Conservation (phyloP, 2,797 vertebrate species). For the Mionectes olivaceus region DNA sequence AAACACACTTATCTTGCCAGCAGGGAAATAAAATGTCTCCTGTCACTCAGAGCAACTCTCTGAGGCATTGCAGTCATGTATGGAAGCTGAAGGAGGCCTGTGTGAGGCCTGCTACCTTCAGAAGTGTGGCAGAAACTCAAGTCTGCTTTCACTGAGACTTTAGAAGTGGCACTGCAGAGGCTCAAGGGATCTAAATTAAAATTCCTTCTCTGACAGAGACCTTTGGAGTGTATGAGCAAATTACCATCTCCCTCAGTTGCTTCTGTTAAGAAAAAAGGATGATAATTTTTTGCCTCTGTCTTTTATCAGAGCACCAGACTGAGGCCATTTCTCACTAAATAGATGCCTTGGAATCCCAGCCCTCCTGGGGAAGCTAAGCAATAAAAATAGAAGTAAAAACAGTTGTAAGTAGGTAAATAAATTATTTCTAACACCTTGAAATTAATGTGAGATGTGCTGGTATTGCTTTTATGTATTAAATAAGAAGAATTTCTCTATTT, state of each 20-base stretch:
- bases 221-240: constrained; percentile 17
- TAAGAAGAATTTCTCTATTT: not conserved
- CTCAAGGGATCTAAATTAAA: constrained; percentile 37
- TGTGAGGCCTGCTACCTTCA: not conserved
- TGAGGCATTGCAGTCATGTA: not conserved
- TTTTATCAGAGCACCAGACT: not conserved
- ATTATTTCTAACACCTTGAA: not conserved
- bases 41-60: constrained; percentile 14
- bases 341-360: not conserved
- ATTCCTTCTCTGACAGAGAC: constrained; percentile 20
- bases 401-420: not conserved
- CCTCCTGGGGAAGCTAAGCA: not conserved
- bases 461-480: not conserved
- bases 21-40: not conserved
- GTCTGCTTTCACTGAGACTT: constrained; percentile 12
- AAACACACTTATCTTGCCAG: constrained; percentile 29
- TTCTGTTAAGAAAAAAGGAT: not conserved
- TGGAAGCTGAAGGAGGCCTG: not conserved
- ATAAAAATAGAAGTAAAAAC: not conserved
- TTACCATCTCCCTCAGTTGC: not conserved
- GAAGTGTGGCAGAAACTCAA: constrained; percentile 32
- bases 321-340: not conserved
- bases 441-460: not conserved
- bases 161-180: not conserved
- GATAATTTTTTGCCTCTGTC: not conserved